These are phyloP conservation scores for Cepaea nemoralis DNA, from an alignment of 1,140 invertebrate genomes.

Conservation along the genomic window DNA sequence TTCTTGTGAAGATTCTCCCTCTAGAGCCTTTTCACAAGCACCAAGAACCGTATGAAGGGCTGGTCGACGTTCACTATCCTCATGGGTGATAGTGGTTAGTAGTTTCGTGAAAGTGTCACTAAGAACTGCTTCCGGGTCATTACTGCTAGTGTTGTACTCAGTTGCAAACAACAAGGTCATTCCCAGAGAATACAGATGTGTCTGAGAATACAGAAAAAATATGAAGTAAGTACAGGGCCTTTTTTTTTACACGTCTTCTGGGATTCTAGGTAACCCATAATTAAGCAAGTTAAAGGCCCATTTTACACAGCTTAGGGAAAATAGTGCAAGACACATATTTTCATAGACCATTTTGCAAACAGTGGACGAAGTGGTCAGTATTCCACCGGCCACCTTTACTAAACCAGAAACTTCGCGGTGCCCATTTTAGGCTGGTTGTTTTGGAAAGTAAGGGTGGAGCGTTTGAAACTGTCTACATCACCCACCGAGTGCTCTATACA, in stretches of 20 bases:
- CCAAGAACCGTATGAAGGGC: conserved; percentile 57
- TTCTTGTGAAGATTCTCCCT: conserved; percentile 60
- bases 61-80: conserved; percentile 53
- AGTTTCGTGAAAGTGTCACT: conserved; percentile 55
- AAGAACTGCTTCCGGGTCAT: conserved; percentile 50
- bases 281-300: background rate
- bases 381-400: too few species aligned
- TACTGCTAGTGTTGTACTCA: conserved; percentile 56
- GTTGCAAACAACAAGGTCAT: conserved; percentile 68
- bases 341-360: too few species aligned
- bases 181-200: conserved; percentile 67
- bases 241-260: background rate
- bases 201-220: conserved; percentile 46
- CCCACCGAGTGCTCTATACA: too few species aligned
- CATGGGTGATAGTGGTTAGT: conserved; percentile 59
- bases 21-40: conserved; percentile 59
- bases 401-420: too few species aligned
- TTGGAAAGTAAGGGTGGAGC: too few species aligned
- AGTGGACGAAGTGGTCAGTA: too few species aligned
- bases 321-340: too few species aligned
- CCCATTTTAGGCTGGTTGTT: too few species aligned
- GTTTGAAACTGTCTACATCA: too few species aligned
- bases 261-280: background rate
- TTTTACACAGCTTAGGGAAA: background rate
- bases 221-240: too few species aligned